These are phyloP conservation scores for Heterodera filipjevi DNA, from an alignment of 2,888 invertebrate species.

Conservation along the genomic window DNA sequence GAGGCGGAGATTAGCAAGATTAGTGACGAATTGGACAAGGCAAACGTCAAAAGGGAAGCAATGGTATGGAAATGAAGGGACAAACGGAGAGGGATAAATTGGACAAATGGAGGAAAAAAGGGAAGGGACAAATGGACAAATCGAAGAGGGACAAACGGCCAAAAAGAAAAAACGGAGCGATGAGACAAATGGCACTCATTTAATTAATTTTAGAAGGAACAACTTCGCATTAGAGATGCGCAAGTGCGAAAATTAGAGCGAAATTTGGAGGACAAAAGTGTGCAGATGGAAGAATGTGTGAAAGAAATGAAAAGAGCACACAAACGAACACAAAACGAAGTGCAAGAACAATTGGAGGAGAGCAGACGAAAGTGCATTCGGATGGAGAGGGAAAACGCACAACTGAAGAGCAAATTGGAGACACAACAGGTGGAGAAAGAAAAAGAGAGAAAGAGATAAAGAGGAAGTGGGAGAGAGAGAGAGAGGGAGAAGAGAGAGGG, in stretches of 20 bases:
- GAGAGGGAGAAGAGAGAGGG: too few relatives aligned
- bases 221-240: slow-evolving; percentile 51
- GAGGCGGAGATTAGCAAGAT: slow-evolving; percentile 42
- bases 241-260: slow-evolving; percentile 53
- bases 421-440: too few relatives aligned
- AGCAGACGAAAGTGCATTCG: slow-evolving; percentile 44
- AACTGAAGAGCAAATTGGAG: slow-evolving; percentile 46
- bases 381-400: slow-evolving; percentile 54
- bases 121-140: background rate
- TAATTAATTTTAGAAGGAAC: slow-evolving; percentile 51
- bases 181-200: background rate
- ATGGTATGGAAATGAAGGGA: background rate
- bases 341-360: slow-evolving; percentile 55
- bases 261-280: slow-evolving; percentile 58
- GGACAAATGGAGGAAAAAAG: too few relatives aligned
- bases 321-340: slow-evolving; percentile 51
- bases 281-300: slow-evolving; percentile 59
- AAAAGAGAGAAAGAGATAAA: too few relatives aligned
- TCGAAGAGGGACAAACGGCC: background rate
- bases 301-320: slow-evolving; percentile 59
- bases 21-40: slow-evolving; percentile 42
- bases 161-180: too few relatives aligned
- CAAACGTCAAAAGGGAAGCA: slow-evolving; percentile 29
- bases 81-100: background rate
- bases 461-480: too few relatives aligned